Base-by-base conservation (phyloP, 2,113 vertebrate genomes). In the Plestiodon gilberti region DNA sequence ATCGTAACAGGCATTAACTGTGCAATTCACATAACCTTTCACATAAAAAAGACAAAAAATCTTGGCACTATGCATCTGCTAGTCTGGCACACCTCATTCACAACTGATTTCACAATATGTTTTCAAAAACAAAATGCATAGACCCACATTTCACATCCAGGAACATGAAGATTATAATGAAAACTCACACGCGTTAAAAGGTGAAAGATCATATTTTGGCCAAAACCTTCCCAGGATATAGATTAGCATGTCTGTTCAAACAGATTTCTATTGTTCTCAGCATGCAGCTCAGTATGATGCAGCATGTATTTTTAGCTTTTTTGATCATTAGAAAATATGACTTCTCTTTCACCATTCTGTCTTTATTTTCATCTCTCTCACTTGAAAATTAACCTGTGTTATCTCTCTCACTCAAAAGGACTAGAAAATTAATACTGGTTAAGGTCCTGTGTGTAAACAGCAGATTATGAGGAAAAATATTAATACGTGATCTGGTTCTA, bases 291-390 rank as follows among this genome's bases (percentile, higher is more conserved):
- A 85, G 52, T 43, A n/a, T 78, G 38, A 25, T 1, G 0, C 52
- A 77, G 25, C 73, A 69, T 77, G 10, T 40, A 70, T 89, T 22
- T 85, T 85, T 65, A 85, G 23, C 25, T 76, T 17, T 13, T 87
- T 75, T 75, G 11, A 13, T 73, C n/a, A 1, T 35, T 83, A 55
- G 48, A 69, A 87, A 82, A 91, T 62, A 14, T 83, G 74, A 73
- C 69, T n/a, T 25, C 33, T 64, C 40, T 87, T 55, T 82, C 43
- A 55, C 17, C 62, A n/a, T 20, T 69, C n/a, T 76, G n/a, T n/a
- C 57, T 76, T 76, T 75, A 65, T 23, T 62, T 79, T 71, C 20
- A 78, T 80, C 48, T 35, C 20, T 43, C 33, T 87, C 30, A 64
- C 65, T 74, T 48, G 14, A 23, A 88, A 86, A 81, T 59, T 71